A percentile compares a stretch with the other conserved stretches of the same genome.
Evolutionary conservation across 2,113 vertebrate genomes (phyloP).

Genomic region (Platanista minor): DNA sequence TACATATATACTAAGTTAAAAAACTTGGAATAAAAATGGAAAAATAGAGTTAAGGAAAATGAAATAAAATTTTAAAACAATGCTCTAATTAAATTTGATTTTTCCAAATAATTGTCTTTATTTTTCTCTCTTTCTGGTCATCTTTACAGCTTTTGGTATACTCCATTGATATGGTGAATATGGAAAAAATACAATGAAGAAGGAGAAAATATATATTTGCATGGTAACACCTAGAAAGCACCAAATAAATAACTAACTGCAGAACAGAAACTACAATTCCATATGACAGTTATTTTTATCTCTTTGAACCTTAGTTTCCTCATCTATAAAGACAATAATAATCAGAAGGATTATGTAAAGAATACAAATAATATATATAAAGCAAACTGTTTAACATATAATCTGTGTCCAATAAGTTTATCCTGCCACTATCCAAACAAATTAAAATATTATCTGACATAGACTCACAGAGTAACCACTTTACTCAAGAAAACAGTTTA

Average conservation of each 20-base stretch:
- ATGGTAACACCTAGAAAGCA: neutral
- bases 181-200: neutral
- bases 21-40: neutral
- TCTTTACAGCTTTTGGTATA: neutral
- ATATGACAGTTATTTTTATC: neutral
- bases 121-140: neutral
- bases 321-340: neutral
- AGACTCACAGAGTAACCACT: neutral
- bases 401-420: neutral
- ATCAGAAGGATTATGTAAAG: neutral
- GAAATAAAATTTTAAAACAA: neutral
- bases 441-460: conserved; percentile 19
- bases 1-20: neutral
- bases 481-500: neutral
- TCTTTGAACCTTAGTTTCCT: neutral
- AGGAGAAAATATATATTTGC: neutral
- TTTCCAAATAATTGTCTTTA: neutral
- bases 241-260: neutral
- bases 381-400: neutral
- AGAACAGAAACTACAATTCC: neutral
- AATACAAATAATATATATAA: neutral
- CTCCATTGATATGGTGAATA: neutral
- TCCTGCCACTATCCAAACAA: neutral
- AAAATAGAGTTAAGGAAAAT: neutral
- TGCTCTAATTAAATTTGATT: neutral